Base-by-base conservation (phyloP, 1,140 invertebrate genomes). In the Caenorhabditis brenneri region DNA sequence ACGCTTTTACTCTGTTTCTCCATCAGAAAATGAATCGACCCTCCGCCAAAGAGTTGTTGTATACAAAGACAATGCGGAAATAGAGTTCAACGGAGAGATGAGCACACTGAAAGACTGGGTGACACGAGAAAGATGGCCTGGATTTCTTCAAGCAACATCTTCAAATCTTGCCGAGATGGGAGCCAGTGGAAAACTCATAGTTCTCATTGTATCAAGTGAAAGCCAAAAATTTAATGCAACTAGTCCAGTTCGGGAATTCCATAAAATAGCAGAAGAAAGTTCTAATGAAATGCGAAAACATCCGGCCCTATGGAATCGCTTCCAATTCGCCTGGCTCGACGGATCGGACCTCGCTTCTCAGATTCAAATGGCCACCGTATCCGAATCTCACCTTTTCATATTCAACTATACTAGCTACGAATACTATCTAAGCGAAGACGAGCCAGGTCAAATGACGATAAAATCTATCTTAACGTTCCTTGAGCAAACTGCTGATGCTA, bases 241-340 rank as follows among this genome's bases (percentile, higher is more conserved):
- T 31, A 87, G 84, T 19, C 86, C 88, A 1, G 60, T 84, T 46
- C 88, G 89, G n/a, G 81, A 85, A 39, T 89, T 91, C 49, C 90
- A 85, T 46, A 78, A 85, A 24, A 51, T 81, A 12, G 80, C 87
- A 7, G 78, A 60, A 27, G 79, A 88, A 79, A 87, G 88, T 22
- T 86, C 90, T 3, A 49, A 33, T 9, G 79, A 84, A 27, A n/a
- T 79, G 27, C 36, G 79, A 36, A 80, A 87, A 24, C 60, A 87
- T 31, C 51, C 39, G 7, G 53, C 80, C 22, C 78, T 89, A 84
- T 91, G 83, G 84, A 93, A 93, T 58, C 91, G 94, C 88, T 96
- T 97, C 91, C 95, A 97, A 91, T 97, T 97, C 93, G 96, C 96
- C 36, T 97, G 96, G 96, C 89, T 92, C 53, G 95, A 95, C 0